Conservation (phyloP, 30 jellyfish, hydroid and myxozoan genomes). For the Cassiopea andromeda region DNA sequence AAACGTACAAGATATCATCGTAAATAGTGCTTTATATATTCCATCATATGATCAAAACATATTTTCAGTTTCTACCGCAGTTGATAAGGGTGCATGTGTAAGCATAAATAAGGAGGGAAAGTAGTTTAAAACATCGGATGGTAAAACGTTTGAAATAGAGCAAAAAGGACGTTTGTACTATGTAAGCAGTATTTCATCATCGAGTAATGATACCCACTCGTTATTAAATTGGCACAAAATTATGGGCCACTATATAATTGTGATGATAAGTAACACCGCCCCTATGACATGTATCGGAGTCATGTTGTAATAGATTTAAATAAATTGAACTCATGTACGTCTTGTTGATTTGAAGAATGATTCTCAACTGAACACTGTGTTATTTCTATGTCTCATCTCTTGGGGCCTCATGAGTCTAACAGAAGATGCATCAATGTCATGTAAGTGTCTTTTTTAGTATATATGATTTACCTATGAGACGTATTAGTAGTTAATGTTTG, state of each 20-base stretch:
- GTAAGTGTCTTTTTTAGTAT: no score
- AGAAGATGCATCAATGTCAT: no score
- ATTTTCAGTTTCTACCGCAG: conserved; percentile 61
- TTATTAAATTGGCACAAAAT: conserved; percentile 58
- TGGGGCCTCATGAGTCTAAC: not conserved
- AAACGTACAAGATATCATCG: conserved; percentile 1
- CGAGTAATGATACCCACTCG: not conserved
- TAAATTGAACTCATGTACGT: not conserved
- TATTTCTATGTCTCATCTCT: not conserved
- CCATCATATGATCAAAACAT: conserved; percentile 32
- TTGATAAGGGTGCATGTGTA: conserved; percentile 50
- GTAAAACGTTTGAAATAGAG: conserved; percentile 47
- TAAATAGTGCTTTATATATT: conserved; percentile 45
- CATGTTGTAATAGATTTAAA: not conserved
- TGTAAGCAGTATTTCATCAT: conserved; percentile 21
- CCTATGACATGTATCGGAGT: not conserved
- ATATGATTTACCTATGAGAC: no score
- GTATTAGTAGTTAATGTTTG: no score
- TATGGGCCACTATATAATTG: conserved; percentile 31
- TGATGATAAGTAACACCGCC: not conserved
- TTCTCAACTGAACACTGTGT: not conserved
- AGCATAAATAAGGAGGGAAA: conserved; percentile 1
- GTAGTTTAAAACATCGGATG: conserved; percentile 1
- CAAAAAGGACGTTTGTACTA: conserved; percentile 36
- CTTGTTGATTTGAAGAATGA: not conserved